phyloP scores from a whole-genome alignment of 2,888 invertebrate species.

The Drosophila vallismaia region DNA sequence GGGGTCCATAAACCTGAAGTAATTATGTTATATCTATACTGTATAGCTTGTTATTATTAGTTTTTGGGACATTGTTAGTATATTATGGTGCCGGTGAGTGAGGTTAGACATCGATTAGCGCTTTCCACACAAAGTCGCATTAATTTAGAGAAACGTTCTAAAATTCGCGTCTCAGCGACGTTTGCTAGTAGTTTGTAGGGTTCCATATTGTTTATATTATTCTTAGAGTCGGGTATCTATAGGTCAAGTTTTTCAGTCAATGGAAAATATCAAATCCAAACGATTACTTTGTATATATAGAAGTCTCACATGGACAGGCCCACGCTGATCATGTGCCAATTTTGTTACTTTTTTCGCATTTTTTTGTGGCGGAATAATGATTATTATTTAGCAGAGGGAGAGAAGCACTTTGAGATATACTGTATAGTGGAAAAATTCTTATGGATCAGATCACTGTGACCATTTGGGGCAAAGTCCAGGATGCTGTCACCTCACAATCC shows the following conservation, averaged over 20 bases:
- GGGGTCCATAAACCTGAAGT: conserved; percentile 33
- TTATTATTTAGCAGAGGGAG: too few relatives aligned
- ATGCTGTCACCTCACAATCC: conserved; percentile 19
- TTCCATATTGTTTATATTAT: neutral
- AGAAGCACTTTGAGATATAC: conserved; percentile 5
- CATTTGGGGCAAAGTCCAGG: conserved; percentile 41
- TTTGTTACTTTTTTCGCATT: conserved; percentile 10
- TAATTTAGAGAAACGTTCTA: conserved; percentile 20
- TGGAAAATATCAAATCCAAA: neutral
- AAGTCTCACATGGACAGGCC: conserved; percentile 15
- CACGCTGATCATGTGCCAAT: conserved; percentile 61
- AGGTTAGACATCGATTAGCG: conserved; percentile 39
- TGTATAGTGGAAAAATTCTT: conserved; percentile 40
- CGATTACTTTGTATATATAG: conserved; percentile 5
- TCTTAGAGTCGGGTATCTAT: conserved; percentile 2
- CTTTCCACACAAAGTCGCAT: conserved; percentile 9
- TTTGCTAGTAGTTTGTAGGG: neutral
- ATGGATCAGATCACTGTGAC: conserved; percentile 27
- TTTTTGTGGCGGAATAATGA: too few relatives aligned
- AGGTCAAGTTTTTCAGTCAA: conserved; percentile 25
- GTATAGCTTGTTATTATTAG: conserved; percentile 24
- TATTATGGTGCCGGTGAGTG: neutral
- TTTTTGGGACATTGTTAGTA: conserved; percentile 15
- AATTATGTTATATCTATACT: conserved; percentile 43
- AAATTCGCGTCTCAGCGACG: conserved; percentile 32